Percentiles rank a stretch among this genome's conserved stretches.
Evolutionary conservation across 2,888 invertebrate species (phyloP).

Genomic region (Watsonalla binaria): DNA sequence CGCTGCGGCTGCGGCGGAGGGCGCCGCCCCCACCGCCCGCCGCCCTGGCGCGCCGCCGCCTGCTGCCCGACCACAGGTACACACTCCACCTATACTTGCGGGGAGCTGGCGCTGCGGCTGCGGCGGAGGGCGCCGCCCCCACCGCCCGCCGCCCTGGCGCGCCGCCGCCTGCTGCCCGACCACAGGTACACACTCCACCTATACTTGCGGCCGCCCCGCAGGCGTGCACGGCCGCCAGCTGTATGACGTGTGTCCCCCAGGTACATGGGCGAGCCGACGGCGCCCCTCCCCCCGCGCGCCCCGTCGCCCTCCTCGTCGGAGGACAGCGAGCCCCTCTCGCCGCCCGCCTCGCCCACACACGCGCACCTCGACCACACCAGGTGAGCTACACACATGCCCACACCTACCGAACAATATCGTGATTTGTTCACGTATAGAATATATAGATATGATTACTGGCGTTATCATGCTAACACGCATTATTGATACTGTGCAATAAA

Average conservation of each 20-base stretch:
- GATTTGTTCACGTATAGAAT: too few relatives aligned
- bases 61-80: too few relatives aligned
- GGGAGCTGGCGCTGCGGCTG: too few relatives aligned
- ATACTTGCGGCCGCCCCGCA: too few relatives aligned
- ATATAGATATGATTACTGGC: too few relatives aligned
- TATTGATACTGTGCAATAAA: too few relatives aligned
- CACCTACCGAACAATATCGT: too few relatives aligned
- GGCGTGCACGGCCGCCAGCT: too few relatives aligned
- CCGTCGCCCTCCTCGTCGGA: conserved; percentile 36
- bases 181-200: too few relatives aligned
- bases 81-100: too few relatives aligned
- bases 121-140: conserved; percentile 9
- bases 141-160: conserved; percentile 5
- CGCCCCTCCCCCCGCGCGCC: conserved; percentile 11
- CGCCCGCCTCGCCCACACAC: conserved; percentile 61
- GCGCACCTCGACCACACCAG: conserved; percentile 45
- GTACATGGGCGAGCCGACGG: conserved; percentile 3
- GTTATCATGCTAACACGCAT: too few relatives aligned
- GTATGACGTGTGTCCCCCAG: background rate
- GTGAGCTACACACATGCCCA: conserved; percentile 15
- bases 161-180: conserved; percentile 5
- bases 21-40: conserved; percentile 6
- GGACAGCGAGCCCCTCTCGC: conserved; percentile 64
- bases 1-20: conserved; percentile 7
- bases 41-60: conserved; percentile 1